Evolutionary conservation across 2,888 invertebrate species (phyloP).

Genomic region (Xestia ashworthii): DNA sequence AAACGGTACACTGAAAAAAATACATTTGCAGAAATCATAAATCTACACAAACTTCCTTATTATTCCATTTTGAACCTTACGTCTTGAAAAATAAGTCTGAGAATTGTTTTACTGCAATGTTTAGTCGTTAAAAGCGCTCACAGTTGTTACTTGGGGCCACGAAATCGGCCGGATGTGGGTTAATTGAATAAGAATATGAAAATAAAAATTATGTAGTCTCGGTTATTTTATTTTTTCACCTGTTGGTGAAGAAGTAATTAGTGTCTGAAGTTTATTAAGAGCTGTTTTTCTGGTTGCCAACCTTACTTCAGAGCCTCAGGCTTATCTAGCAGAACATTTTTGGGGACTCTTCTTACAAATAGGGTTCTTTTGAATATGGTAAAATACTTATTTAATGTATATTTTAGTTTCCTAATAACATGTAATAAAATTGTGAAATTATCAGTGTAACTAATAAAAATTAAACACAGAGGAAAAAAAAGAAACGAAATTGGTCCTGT

Average conservation of each 20-base stretch:
- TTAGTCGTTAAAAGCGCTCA: slow-evolving; percentile 78
- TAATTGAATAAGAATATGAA: slow-evolving; percentile 32
- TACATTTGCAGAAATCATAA: slow-evolving; percentile 84
- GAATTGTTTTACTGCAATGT: slow-evolving; percentile 45
- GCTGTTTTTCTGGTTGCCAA: neutral
- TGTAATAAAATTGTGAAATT: no score
- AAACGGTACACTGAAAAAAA: slow-evolving; percentile 77
- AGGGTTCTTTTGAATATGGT: neutral
- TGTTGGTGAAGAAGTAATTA: neutral
- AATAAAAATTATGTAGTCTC: neutral
- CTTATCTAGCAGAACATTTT: neutral
- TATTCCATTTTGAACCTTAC: slow-evolving; percentile 64
- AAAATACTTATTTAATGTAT: neutral
- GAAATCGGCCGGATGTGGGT: slow-evolving; percentile 10
- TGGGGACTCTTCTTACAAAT: neutral
- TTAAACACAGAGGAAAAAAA: no score
- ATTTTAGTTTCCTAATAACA: neutral
- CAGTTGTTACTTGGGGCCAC: slow-evolving; percentile 67
- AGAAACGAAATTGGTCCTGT: no score
- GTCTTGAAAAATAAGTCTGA: slow-evolving; percentile 56
- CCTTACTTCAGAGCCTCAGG: neutral
- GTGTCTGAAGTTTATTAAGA: neutral
- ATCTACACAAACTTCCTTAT: slow-evolving; percentile 71
- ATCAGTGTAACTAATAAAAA: no score
- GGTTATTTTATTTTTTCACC: neutral